phyloP scores from a whole-genome alignment of 2,113 vertebrate species.

The Rallus limicola region DNA sequence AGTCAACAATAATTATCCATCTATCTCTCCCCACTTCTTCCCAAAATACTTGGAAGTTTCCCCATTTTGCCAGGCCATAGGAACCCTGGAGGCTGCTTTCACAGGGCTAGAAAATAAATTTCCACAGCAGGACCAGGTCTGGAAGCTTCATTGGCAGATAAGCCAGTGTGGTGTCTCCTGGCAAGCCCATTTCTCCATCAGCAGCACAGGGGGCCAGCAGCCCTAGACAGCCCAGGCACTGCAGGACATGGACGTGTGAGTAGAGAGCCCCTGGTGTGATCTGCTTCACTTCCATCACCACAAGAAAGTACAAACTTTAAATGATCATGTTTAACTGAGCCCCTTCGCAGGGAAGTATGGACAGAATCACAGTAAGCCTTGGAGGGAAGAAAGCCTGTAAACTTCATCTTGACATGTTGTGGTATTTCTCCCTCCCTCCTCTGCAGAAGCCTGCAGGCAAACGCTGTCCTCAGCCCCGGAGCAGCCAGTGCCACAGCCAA shows the following conservation, averaged over 20 bases:
- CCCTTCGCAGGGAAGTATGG: not conserved
- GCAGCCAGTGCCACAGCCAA: accelerated
- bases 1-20: not conserved
- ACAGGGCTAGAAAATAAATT: not conserved
- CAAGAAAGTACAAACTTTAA: not conserved
- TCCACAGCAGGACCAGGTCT: not conserved
- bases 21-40: not conserved
- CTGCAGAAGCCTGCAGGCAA: not conserved
- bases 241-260: accelerated
- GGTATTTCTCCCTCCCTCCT: not conserved
- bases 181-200: not conserved
- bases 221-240: not conserved
- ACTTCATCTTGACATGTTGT: not conserved
- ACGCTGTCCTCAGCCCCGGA: not conserved
- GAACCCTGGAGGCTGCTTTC: not conserved
- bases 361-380: not conserved
- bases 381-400: not conserved
- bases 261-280: not conserved
- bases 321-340: not conserved
- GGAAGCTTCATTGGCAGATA: not conserved
- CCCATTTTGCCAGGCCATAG: not conserved
- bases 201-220: not conserved
- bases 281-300: not conserved
- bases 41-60: not conserved
- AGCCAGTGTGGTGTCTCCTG: not conserved